These are phyloP conservation scores for Neolamprologus tretocephalus DNA, from an alignment of 2,113 vertebrate genomes.

Conservation along the genomic window DNA sequence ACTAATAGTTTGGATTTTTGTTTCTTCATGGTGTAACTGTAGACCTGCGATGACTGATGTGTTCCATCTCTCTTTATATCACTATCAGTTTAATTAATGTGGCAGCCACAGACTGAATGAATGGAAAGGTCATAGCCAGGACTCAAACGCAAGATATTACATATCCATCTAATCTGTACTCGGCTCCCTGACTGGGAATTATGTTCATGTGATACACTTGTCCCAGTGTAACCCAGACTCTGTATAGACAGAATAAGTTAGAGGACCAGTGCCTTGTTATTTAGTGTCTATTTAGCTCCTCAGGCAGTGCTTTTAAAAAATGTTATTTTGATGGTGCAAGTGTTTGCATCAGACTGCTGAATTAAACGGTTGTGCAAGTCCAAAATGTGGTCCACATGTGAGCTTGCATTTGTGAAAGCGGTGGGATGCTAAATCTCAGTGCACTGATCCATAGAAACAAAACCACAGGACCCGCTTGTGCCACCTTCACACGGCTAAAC, in stretches of 20 bases:
- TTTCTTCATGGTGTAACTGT: neutral
- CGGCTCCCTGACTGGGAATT: neutral
- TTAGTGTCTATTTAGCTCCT: neutral
- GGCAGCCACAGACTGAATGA: neutral
- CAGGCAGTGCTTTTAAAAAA: neutral
- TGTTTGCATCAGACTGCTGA: neutral
- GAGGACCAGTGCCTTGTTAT: neutral
- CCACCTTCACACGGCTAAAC: neutral
- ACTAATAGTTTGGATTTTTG: neutral
- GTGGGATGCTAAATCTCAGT: neutral
- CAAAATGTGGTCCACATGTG: neutral
- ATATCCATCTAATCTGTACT: neutral
- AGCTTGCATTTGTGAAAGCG: neutral
- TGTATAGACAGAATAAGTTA: neutral
- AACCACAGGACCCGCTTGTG: neutral
- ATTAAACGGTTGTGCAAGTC: neutral
- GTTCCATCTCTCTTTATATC: neutral
- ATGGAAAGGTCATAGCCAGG: constrained; percentile 4
- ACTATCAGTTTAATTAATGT: neutral
- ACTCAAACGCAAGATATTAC: neutral
- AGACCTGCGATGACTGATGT: neutral
- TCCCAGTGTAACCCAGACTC: neutral
- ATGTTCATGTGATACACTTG: neutral
- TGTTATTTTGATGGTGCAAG: neutral
- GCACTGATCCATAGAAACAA: constrained; percentile 10